These are phyloP conservation scores for Creontiades dilutus DNA, from an alignment of 2,888 invertebrate genomes.

Conservation along the genomic window DNA sequence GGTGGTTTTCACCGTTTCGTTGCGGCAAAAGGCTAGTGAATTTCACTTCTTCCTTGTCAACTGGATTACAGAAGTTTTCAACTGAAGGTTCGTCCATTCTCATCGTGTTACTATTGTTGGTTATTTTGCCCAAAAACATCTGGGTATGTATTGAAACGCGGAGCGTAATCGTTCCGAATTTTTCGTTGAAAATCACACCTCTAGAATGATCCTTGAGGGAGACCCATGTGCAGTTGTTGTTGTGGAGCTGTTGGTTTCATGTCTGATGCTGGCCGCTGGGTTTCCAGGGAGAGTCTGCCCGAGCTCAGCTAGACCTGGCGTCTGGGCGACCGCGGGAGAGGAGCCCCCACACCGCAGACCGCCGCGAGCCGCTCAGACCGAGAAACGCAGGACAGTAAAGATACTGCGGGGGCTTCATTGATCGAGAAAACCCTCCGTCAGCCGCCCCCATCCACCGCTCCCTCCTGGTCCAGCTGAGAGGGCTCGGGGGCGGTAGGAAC, in stretches of 20 bases:
- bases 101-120: too few species aligned
- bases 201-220: too few species aligned
- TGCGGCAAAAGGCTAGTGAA: too few species aligned
- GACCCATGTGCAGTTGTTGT: background rate
- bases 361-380: background rate
- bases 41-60: too few species aligned
- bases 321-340: background rate
- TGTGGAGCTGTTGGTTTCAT: background rate
- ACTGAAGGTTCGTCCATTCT: too few species aligned
- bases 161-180: too few species aligned
- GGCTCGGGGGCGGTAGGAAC: background rate
- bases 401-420: slow-evolving; percentile 16
- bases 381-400: slow-evolving; percentile 20
- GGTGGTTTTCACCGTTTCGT: too few species aligned
- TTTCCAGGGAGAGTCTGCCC: too few species aligned
- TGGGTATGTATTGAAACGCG: too few species aligned
- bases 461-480: slow-evolving; percentile 27
- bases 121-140: too few species aligned
- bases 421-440: slow-evolving; percentile 14
- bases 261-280: background rate
- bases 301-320: background rate
- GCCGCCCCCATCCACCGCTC: background rate
- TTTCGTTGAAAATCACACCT: too few species aligned
- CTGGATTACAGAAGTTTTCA: too few species aligned
- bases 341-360: background rate